These are phyloP conservation scores for Delichon dasypus DNA, from an alignment of 2,797 vertebrate genomes.

Conservation along the genomic window DNA sequence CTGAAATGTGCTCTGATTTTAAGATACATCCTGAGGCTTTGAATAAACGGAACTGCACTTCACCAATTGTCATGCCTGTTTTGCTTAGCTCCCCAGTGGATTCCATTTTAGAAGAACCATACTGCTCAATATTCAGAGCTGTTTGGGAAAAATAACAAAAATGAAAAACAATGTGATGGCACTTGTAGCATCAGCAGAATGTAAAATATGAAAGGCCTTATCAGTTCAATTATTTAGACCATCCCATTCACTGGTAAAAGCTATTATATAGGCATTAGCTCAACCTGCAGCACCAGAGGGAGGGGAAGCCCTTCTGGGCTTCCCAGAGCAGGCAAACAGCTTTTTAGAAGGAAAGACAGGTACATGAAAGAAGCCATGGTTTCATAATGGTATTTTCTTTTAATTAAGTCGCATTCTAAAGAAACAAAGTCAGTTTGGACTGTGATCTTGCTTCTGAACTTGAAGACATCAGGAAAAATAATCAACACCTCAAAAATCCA, in stretches of 20 bases:
- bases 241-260: not conserved
- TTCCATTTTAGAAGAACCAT: not conserved
- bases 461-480: not conserved
- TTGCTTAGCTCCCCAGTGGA: slow-evolving; percentile 8
- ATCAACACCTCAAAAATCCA: not conserved
- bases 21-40: too few species aligned
- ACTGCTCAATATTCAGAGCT: not conserved
- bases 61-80: slow-evolving; percentile 31
- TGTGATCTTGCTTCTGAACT: not conserved
- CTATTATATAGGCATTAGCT: slow-evolving; percentile 6
- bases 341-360: not conserved
- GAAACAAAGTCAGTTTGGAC: not conserved
- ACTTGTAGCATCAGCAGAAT: not conserved
- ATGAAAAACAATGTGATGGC: slow-evolving; percentile 4
- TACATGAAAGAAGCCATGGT: not conserved
- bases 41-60: not conserved
- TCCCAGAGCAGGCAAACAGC: not conserved
- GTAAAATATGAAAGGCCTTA: not conserved
- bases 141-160: slow-evolving; percentile 32
- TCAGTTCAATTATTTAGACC: slow-evolving; percentile 20
- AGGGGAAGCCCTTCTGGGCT: slow-evolving; percentile 33
- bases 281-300: slow-evolving; percentile 23
- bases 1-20: too few species aligned
- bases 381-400: not conserved
- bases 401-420: not conserved